Evolutionary conservation across 1,140 invertebrate genomes (phyloP).

Genomic region (Apocrypta bakeri): DNA sequence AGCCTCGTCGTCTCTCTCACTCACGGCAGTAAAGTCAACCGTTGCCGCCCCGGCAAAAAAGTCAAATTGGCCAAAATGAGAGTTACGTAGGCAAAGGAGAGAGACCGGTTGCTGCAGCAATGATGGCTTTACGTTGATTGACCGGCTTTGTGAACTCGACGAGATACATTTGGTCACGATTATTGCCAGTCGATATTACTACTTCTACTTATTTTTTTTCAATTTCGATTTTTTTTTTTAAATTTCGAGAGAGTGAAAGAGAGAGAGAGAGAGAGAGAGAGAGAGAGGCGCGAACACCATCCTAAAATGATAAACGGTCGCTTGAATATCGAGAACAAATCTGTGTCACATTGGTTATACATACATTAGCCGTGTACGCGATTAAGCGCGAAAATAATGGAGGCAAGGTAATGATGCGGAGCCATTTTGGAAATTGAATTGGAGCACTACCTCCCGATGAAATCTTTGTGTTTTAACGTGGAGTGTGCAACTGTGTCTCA

Average conservation of each 20-base stretch:
- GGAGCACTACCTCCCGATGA: slow-evolving; percentile 40
- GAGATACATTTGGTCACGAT: background rate
- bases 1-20: slow-evolving; percentile 50
- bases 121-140: slow-evolving; percentile 56
- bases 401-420: background rate
- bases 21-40: slow-evolving; percentile 64
- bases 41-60: slow-evolving; percentile 64
- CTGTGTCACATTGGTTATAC: background rate
- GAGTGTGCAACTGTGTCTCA: background rate
- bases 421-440: slow-evolving; percentile 56
- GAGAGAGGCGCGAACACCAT: background rate
- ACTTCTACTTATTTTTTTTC: too few species aligned
- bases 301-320: background rate
- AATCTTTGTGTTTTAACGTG: background rate
- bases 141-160: background rate
- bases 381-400: background rate
- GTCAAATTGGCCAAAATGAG: slow-evolving; percentile 69
- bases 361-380: background rate
- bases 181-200: background rate
- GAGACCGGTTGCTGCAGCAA: slow-evolving; percentile 54
- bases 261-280: too few species aligned
- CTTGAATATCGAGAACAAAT: background rate
- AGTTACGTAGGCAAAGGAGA: slow-evolving; percentile 64
- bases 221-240: background rate
- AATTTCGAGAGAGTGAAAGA: background rate